Conservation (phyloP, 2,888 invertebrate species). For the Criorhina ranunculi region DNA sequence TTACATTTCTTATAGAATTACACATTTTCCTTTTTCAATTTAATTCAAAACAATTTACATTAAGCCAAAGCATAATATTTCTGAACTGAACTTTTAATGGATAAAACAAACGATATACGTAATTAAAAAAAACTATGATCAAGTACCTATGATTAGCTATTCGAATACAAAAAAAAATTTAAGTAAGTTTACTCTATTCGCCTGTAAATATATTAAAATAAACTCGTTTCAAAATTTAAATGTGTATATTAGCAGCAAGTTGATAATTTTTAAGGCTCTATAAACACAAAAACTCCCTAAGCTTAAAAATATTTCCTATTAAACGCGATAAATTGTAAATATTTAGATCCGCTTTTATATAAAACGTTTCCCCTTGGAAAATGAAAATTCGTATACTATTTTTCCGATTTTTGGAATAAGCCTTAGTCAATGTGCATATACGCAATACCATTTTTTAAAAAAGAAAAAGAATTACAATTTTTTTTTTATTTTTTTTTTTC, state of each 20-base stretch:
- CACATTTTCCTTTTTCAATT: background rate
- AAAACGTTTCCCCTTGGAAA: constrained; percentile 64
- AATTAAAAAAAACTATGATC: constrained; percentile 77
- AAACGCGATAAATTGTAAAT: constrained; percentile 60
- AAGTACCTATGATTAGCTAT: constrained; percentile 75
- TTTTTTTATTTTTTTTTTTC: constrained; percentile 27
- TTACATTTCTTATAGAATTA: background rate
- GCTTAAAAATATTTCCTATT: constrained; percentile 45
- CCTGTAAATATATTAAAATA: constrained; percentile 79
- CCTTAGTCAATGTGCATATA: constrained; percentile 74
- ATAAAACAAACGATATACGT: constrained; percentile 78
- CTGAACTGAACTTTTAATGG: constrained; percentile 68
- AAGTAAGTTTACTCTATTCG: constrained; percentile 51
- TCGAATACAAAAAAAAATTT: constrained; percentile 44
- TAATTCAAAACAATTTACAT: background rate
- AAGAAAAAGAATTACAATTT: constrained; percentile 11
- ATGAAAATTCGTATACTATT: constrained; percentile 71
- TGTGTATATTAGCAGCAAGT: constrained; percentile 60
- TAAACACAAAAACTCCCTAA: constrained; percentile 20
- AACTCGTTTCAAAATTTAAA: constrained; percentile 46
- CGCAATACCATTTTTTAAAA: constrained; percentile 55
- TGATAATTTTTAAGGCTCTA: constrained; percentile 47
- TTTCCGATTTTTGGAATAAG: constrained; percentile 76
- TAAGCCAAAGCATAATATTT: constrained; percentile 49
- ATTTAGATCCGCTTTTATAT: constrained; percentile 64